phyloP scores from a whole-genome alignment of 2,797 vertebrate genomes.

The Diplodus puntazzo region DNA sequence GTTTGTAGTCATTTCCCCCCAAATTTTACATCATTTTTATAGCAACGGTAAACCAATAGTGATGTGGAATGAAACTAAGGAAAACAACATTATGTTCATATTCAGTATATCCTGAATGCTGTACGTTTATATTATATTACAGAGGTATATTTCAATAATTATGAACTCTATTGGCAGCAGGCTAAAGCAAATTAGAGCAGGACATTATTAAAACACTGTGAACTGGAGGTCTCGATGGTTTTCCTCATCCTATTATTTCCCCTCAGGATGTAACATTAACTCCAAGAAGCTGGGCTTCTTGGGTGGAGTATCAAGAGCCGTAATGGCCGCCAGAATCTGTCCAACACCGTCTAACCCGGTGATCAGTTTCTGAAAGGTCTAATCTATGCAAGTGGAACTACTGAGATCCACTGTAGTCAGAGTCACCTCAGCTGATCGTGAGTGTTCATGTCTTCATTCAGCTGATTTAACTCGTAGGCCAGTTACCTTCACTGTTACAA shows the following conservation, averaged over 20 bases:
- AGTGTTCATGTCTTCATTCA: background rate
- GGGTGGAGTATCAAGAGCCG: slow-evolving; percentile 94
- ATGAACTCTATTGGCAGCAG: background rate
- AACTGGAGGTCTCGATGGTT: background rate
- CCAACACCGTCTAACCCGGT: slow-evolving; percentile 93
- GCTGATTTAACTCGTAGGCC: too few species aligned
- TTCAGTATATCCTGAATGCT: too few species aligned
- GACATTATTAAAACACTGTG: background rate
- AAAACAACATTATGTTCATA: background rate
- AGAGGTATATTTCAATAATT: background rate
- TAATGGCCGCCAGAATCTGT: slow-evolving; percentile 94
- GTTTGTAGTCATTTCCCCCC: background rate
- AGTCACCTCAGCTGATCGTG: background rate
- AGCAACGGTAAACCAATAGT: background rate
- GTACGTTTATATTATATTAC: background rate
- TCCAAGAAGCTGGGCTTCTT: slow-evolving; percentile 95
- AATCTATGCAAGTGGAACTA: slow-evolving; percentile 72
- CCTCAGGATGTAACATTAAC: slow-evolving; percentile 93
- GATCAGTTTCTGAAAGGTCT: slow-evolving; percentile 95
- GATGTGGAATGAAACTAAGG: slow-evolving; percentile 7
- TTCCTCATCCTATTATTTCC: slow-evolving; percentile 1
- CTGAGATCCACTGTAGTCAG: background rate
- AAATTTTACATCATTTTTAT: background rate
- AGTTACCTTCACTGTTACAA: too few species aligned
- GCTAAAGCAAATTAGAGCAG: background rate